Percentiles rank a stretch among this genome's conserved stretches.
phyloP scores from a whole-genome alignment of 2,797 vertebrate species.

The Decapterus maruadsi region DNA sequence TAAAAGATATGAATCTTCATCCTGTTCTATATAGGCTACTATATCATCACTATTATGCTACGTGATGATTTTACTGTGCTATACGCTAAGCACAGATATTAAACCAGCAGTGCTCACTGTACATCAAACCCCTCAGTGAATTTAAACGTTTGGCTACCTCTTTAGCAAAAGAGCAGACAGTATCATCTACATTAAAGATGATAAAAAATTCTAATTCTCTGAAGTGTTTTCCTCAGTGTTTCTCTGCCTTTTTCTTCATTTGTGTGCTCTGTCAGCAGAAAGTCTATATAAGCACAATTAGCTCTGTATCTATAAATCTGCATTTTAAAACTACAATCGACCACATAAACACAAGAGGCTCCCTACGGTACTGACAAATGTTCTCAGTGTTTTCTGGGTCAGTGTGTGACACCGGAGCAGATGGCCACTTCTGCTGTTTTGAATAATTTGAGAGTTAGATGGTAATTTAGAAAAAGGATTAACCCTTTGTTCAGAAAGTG shows the following conservation, averaged over 20 bases:
- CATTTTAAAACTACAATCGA: constrained; percentile 17
- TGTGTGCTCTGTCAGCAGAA: not conserved
- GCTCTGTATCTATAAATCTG: constrained; percentile 11
- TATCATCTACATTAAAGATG: constrained; percentile 1
- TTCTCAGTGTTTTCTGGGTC: constrained; percentile 49
- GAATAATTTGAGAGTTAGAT: not conserved
- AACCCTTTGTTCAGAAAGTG: not conserved
- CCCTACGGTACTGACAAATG: constrained; percentile 40
- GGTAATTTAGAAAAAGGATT: constrained; percentile 20
- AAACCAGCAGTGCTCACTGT: not conserved
- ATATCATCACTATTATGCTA: not conserved
- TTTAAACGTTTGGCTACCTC: not conserved
- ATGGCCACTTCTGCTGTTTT: constrained; percentile 32
- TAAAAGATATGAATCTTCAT: too few species aligned
- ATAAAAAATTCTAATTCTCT: not conserved
- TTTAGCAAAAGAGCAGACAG: not conserved
- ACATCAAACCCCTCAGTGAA: not conserved
- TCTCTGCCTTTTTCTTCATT: not conserved
- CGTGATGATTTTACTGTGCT: not conserved
- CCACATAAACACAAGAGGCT: constrained; percentile 23
- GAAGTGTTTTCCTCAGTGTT: not conserved
- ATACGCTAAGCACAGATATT: not conserved
- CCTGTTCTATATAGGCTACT: not conserved
- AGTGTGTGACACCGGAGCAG: constrained; percentile 32
- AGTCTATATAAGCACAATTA: constrained; percentile 14